Evolutionary conservation across 2,888 invertebrate species (phyloP).

Genomic region (Lordiphosa andalusiaca): DNA sequence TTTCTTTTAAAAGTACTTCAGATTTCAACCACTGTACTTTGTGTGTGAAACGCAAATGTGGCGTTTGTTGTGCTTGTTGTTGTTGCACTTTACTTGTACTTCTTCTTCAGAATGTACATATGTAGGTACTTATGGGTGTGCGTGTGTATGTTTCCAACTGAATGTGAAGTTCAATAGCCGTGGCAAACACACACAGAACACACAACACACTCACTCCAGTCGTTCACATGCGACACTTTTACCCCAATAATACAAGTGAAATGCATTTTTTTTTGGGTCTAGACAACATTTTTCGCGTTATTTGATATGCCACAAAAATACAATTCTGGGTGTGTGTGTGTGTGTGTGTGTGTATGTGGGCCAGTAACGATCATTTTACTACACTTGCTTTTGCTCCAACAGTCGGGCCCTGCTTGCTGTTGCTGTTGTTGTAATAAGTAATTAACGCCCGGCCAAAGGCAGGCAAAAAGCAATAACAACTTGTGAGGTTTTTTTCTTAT

Average conservation of each 20-base stretch:
- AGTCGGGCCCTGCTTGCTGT: background rate
- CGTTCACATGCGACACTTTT: slow-evolving; percentile 7
- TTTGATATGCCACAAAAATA: slow-evolving; percentile 6
- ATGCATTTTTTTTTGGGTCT: slow-evolving; percentile 11
- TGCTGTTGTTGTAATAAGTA: slow-evolving; percentile 9
- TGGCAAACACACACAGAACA: background rate
- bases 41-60: background rate
- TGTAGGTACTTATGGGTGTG: slow-evolving; percentile 3
- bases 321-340: background rate
- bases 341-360: slow-evolving; percentile 2
- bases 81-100: slow-evolving; percentile 1
- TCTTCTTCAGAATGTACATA: slow-evolving; percentile 3
- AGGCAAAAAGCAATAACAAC: slow-evolving; percentile 3
- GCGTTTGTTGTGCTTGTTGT: background rate
- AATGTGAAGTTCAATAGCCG: slow-evolving; percentile 14
- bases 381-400: slow-evolving; percentile 4
- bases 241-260: slow-evolving; percentile 8
- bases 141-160: slow-evolving; percentile 6
- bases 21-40: background rate
- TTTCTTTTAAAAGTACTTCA: background rate
- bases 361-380: slow-evolving; percentile 1
- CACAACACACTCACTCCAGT: background rate
- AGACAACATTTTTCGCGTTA: slow-evolving; percentile 10
- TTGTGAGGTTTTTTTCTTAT: no score
- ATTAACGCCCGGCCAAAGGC: slow-evolving; percentile 2